Percentiles rank a stretch among this genome's conserved stretches.
Evolutionary conservation across 1,140 invertebrate species (phyloP).

Genomic region (Sycophila sp.): DNA sequence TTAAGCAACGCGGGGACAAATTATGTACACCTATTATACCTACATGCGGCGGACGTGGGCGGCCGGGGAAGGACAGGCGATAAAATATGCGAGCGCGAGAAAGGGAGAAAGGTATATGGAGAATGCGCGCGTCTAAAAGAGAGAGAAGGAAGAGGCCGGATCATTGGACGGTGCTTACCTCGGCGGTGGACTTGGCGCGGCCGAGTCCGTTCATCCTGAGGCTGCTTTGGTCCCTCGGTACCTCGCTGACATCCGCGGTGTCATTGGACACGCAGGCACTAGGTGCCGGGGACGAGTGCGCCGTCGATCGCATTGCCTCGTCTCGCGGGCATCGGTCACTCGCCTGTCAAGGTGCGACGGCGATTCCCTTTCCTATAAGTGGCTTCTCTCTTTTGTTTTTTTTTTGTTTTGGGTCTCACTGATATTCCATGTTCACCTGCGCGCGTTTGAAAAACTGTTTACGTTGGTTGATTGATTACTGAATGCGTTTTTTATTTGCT

Average conservation of each 20-base stretch:
- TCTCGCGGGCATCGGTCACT: not conserved
- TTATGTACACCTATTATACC: slow-evolving; percentile 24
- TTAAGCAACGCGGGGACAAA: slow-evolving; percentile 26
- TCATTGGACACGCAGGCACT: not conserved
- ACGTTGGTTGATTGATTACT: too few species aligned
- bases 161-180: not conserved
- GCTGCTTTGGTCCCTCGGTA: not conserved
- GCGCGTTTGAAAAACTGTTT: too few species aligned
- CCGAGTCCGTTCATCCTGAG: slow-evolving; percentile 19
- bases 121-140: not conserved
- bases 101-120: not conserved
- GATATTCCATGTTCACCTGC: too few species aligned
- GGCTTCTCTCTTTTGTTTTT: not conserved
- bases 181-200: slow-evolving; percentile 4
- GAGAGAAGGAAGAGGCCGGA: not conserved
- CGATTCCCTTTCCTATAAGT: not conserved
- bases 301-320: not conserved
- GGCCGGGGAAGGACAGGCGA: not conserved
- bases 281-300: too few species aligned
- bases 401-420: too few species aligned
- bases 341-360: too few species aligned
- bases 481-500: too few species aligned
- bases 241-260: too few species aligned
- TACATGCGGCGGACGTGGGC: not conserved
- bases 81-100: not conserved